Evolutionary conservation across 2,797 vertebrate species (phyloP), one percentile per base, ranked within the genome.

Genomic region (Aselliscus stoliczkanus): DNA sequence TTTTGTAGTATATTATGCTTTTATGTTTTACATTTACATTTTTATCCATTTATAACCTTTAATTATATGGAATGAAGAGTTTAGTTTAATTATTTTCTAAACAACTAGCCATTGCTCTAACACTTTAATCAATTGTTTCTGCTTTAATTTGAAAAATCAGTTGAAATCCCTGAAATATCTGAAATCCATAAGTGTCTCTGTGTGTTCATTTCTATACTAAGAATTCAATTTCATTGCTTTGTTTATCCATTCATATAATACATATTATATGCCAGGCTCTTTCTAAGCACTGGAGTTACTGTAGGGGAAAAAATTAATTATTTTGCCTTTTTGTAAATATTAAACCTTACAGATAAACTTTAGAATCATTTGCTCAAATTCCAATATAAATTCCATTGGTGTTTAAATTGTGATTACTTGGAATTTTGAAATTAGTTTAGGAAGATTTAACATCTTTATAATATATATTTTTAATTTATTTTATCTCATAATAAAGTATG

Each of bases 371-470:
- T 56, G 14, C 39, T 67, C 76, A 31, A 34, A 84, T 92, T 95
- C 27, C 62, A 72, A 60, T 72, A 86, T 56, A 87, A 69, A 21
- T 86, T 27, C 13, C 56, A 73, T 2, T 89, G 64, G 25, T 21
- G 54, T 86, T 64, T 93, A 52, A 31, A 11, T 60, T 42, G 14
- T 65, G 44, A 89, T 89, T 75, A 5, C 39, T 47, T 72, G 75
- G 50, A 88, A 86, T 86, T 81, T 95, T 90, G 27, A 56, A 81
- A 75, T 82, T 77, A 80, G 73, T 84, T 82, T 85, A 82, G 85
- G 34, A 37, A 82, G 67, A 67, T 42, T 70, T 82, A 11, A 44
- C 72, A 17, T 73, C 15, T 76, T 80, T 83, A 75, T 6, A 72
- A 39, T 34, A 67, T 39, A 67, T 42, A 42, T 87, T 52, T 79